A percentile compares a stretch with the other conserved stretches of the same genome.
Conservation (phyloP, 2,797 vertebrate species). For the Calcarius lapponicus region DNA sequence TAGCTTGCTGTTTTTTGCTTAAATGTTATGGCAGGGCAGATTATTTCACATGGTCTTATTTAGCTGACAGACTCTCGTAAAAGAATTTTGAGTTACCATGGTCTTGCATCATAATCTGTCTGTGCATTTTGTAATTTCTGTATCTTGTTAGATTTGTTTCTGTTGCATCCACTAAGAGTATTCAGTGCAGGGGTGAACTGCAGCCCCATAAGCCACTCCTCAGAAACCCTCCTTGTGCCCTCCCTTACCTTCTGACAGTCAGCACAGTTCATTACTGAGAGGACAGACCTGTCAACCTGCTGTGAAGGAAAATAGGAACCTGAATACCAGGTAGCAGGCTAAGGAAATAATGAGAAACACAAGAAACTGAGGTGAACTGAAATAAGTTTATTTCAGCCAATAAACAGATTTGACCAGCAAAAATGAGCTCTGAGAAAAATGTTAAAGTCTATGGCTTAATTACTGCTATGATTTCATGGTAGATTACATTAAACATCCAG, state of each 20-base stretch:
- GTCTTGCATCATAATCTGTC: background rate
- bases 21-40: background rate
- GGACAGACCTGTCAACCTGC: background rate
- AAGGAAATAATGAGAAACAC: conserved; percentile 15
- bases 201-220: background rate
- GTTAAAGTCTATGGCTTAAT: background rate
- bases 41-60: background rate
- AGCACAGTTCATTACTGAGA: background rate
- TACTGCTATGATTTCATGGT: background rate
- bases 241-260: background rate
- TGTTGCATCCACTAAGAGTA: background rate
- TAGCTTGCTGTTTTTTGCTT: background rate
- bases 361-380: background rate
- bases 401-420: background rate
- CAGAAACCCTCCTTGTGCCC: background rate
- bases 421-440: background rate
- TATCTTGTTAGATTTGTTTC: background rate
- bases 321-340: background rate
- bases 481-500: background rate
- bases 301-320: background rate
- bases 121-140: background rate
- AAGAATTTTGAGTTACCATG: background rate
- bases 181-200: background rate
- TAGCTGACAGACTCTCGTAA: background rate
- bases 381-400: background rate